Base-by-base conservation (phyloP, 1,140 invertebrate species). In the Anthonomus grandis region DNA sequence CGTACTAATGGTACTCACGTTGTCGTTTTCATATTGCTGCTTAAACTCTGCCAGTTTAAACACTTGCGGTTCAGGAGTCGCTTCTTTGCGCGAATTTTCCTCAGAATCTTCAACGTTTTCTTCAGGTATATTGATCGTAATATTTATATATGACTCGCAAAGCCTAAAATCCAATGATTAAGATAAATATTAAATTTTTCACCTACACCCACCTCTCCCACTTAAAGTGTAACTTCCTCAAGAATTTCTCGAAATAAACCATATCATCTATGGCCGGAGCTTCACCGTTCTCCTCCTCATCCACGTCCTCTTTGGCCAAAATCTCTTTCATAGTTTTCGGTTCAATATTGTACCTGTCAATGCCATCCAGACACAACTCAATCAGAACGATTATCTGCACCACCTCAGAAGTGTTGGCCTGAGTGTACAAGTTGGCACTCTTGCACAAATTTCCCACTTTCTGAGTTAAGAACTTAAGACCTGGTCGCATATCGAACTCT, bases 381-480 rank as follows among this genome's bases (percentile, higher is more conserved):
- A 95, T 86, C 15, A 94, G 72, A 1, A 90, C 84, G 39, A 93
- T 87, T n/a, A 91, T 85, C 69, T 92, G 91, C 2, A 95, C 86
- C 1, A 91, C 86, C 86, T 91, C 94, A 10, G 90, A 88, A 2
- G 90, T 89, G 21, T 90, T 91, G n/a, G 92, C 90, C 74, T 94
- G 91, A 57, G 89, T 89, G 69, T 95, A 97, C 13, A 95, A 74
- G 77, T 96, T 96, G 0, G 93, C 91, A 9, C 92, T 90, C 63
- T 90, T 83, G 31, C 89, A 87, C 49, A 93, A 80, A 65, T 89
- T 88, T 0, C 87, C 90, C 0, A 96, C 92, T 79, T 95, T 96
- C 74, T 96, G 92, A 38, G 95, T 83, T 4, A 96, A 79, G 71
- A 96, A 95, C 72, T 96, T 96, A 5, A 97, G 74, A 0, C 93